Percentiles rank a stretch among this genome's conserved stretches.
These are phyloP conservation scores for Labeo rohita DNA, from an alignment of 2,113 vertebrate genomes.

Conservation along the genomic window DNA sequence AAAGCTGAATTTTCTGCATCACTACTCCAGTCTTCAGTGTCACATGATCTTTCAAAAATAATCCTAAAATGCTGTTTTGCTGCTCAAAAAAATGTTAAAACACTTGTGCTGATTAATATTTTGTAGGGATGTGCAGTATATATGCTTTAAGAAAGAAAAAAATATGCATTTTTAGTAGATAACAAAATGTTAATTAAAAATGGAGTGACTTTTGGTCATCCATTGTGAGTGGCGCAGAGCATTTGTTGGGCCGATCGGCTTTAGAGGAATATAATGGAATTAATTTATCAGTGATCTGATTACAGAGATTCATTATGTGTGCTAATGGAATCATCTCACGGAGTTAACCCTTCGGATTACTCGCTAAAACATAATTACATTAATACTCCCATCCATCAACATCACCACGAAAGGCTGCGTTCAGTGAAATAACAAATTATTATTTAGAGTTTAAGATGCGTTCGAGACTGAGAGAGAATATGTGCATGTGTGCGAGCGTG, in stretches of 20 bases:
- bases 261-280: conserved; percentile 32
- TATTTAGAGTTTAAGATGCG: background rate
- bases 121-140: background rate
- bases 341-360: background rate
- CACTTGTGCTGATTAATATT: background rate
- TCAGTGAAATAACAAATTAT: background rate
- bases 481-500: background rate
- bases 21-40: background rate
- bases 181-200: background rate
- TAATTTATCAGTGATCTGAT: conserved; percentile 35
- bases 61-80: background rate
- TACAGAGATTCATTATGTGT: conserved; percentile 36
- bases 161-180: background rate
- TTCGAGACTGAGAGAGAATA: background rate
- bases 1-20: too few species aligned
- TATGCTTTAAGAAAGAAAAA: background rate
- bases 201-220: background rate
- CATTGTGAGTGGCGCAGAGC: background rate
- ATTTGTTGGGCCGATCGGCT: background rate
- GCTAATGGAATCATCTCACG: conserved; percentile 1
- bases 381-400: conserved; percentile 22
- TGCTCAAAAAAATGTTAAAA: background rate
- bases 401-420: background rate
- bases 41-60: background rate
- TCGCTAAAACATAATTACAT: conserved; percentile 20